phyloP scores from a whole-genome alignment of 2,797 vertebrate species.

The Eupleurogrammus muticus region DNA sequence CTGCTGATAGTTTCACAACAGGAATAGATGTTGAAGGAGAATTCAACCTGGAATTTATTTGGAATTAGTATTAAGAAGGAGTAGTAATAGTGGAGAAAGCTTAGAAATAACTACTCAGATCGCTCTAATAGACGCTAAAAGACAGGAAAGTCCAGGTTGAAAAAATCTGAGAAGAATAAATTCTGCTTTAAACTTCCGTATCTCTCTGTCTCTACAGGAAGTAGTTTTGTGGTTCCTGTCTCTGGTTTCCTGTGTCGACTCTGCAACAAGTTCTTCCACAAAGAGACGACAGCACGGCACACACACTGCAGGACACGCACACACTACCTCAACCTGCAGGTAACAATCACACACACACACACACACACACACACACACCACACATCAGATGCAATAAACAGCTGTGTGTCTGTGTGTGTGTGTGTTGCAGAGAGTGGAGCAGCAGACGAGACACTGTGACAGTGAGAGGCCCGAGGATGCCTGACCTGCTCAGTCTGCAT shows the following conservation, averaged over 20 bases:
- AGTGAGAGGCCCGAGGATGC: neutral
- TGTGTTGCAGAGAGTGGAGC: constrained; percentile 14
- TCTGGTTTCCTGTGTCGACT: constrained; percentile 69
- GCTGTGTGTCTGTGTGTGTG: neutral
- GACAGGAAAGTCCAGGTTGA: too few species aligned
- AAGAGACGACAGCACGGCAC: constrained; percentile 55
- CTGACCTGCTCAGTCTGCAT: neutral
- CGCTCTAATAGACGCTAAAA: too few species aligned
- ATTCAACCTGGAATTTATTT: too few species aligned
- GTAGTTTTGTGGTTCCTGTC: constrained; percentile 66
- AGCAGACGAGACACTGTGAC: neutral
- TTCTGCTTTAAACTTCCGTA: too few species aligned
- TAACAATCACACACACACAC: constrained; percentile 24
- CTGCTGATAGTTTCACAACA: too few species aligned
- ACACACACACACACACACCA: constrained; percentile 16
- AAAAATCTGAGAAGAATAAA: too few species aligned
- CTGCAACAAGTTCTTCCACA: constrained; percentile 71
- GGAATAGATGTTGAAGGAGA: too few species aligned
- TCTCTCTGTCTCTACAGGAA: constrained; percentile 49
- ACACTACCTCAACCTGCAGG: constrained; percentile 52
- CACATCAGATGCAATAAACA: neutral
- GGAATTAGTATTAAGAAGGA: too few species aligned
- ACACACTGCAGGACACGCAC: constrained; percentile 64
- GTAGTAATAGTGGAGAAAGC: too few species aligned
- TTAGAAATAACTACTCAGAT: too few species aligned